These are phyloP conservation scores for Leucoraja erinaceus DNA, from an alignment of 2,113 vertebrate genomes.

Conservation along the genomic window DNA sequence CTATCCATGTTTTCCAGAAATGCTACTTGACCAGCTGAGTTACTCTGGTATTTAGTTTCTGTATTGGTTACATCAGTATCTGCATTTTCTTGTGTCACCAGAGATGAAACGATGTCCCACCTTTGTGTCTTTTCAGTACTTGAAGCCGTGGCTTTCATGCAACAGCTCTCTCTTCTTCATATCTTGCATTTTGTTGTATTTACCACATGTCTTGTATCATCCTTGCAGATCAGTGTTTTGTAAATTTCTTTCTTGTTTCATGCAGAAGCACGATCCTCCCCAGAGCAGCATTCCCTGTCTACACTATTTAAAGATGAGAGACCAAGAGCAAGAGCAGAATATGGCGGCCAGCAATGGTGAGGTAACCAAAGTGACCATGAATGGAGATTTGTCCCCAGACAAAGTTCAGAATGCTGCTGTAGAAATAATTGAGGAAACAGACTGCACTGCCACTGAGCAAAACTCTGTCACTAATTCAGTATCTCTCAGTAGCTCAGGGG, in stretches of 20 bases:
- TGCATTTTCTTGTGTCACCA: too few relatives aligned
- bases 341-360: slow-evolving; percentile 52
- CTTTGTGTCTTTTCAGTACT: not conserved
- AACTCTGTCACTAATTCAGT: not conserved
- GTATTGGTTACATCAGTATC: too few relatives aligned
- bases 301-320: slow-evolving; percentile 97
- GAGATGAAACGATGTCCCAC: not conserved
- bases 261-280: slow-evolving; percentile 94
- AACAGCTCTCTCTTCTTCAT: not conserved
- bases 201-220: not conserved
- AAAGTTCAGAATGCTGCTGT: slow-evolving; percentile 57
- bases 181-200: not conserved
- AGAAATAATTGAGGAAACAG: slow-evolving; percentile 64
- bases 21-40: too few relatives aligned
- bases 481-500: slow-evolving; percentile 9
- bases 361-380: slow-evolving; percentile 61
- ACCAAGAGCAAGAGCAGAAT: slow-evolving; percentile 77
- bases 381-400: slow-evolving; percentile 58
- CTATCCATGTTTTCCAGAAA: too few relatives aligned
- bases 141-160: too few relatives aligned
- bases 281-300: slow-evolving; percentile 94
- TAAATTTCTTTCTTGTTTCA: not conserved
- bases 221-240: not conserved
- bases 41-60: too few relatives aligned
- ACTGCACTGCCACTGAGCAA: slow-evolving; percentile 59